Conservation (phyloP, 2,113 vertebrate species). For the Ibidorhyncha struthersii region DNA sequence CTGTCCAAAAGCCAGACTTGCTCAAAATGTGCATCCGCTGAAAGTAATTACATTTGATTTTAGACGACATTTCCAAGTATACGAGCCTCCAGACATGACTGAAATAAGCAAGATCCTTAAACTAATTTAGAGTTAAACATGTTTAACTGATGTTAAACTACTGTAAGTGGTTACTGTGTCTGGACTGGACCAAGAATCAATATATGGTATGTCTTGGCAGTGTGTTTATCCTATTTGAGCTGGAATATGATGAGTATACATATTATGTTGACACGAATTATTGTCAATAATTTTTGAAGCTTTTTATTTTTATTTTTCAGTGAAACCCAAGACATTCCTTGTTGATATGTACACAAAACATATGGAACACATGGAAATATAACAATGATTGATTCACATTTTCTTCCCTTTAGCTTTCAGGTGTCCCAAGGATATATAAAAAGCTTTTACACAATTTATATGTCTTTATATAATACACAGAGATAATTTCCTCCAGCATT, state of each 20-base stretch:
- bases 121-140: rapidly evolving
- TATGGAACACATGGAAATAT: background rate
- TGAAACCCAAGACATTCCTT: background rate
- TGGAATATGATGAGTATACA: background rate
- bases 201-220: background rate
- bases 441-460: background rate
- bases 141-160: background rate
- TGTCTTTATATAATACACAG: background rate
- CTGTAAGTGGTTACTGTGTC: background rate
- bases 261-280: background rate
- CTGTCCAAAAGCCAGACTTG: background rate
- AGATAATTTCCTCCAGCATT: background rate
- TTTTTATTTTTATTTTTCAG: background rate
- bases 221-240: background rate
- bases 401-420: background rate
- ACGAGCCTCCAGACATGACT: background rate
- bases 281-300: background rate
- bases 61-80: background rate
- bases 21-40: background rate
- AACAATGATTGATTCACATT: background rate
- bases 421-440: background rate
- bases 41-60: background rate
- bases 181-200: background rate
- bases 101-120: background rate
- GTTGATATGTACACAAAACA: background rate